A percentile compares a stretch with the other conserved stretches of the same genome.
Evolutionary conservation across 2,797 vertebrate species (phyloP).

Genomic region (Anguilla pacifica): DNA sequence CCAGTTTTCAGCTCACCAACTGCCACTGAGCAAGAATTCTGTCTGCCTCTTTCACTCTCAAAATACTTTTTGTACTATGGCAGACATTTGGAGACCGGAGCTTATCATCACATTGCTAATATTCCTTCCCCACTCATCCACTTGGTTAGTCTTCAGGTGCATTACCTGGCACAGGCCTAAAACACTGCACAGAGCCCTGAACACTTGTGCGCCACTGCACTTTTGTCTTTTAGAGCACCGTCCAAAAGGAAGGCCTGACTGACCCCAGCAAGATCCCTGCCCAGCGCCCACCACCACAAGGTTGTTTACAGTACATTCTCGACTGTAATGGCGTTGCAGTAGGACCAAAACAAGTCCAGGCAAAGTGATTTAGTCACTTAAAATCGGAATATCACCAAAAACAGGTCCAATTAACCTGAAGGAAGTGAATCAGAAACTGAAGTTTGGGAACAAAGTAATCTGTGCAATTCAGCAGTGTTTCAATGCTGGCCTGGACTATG

Average conservation of each 20-base stretch:
- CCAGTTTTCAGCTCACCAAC: neutral
- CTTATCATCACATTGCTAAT: neutral
- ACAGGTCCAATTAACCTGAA: constrained; percentile 36
- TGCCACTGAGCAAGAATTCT: neutral
- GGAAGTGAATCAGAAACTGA: constrained; percentile 32
- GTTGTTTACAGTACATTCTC: constrained; percentile 93
- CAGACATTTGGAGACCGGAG: neutral
- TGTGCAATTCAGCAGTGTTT: constrained; percentile 68
- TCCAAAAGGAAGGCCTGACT: constrained; percentile 79
- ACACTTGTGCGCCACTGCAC: constrained; percentile 42
- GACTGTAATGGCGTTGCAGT: constrained; percentile 86
- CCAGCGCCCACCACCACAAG: constrained; percentile 93
- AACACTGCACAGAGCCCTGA: neutral
- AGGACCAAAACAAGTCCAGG: constrained; percentile 85
- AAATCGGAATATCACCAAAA: constrained; percentile 51
- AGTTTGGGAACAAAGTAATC: constrained; percentile 38
- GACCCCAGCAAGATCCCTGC: constrained; percentile 87
- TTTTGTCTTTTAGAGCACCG: constrained; percentile 79
- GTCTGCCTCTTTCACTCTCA: neutral
- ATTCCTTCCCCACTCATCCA: neutral
- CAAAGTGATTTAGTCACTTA: constrained; percentile 70
- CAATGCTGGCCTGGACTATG: constrained; percentile 85
- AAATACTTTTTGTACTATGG: neutral
- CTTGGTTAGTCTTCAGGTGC: neutral
- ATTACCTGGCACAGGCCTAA: neutral